Evolutionary conservation across 2,113 vertebrate species (phyloP).

Genomic region (Gymnobelideus leadbeateri): DNA sequence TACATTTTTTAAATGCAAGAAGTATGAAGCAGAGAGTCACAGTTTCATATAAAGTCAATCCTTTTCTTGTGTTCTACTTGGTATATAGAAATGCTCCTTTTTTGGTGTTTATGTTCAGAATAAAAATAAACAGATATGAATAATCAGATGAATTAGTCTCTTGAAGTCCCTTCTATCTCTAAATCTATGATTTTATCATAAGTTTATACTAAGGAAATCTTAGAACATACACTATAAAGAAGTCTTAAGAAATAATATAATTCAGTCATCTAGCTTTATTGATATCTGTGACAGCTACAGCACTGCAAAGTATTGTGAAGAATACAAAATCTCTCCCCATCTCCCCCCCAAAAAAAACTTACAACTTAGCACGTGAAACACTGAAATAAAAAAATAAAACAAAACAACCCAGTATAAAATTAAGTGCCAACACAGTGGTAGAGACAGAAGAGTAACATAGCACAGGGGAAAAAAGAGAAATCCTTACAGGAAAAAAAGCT

Average conservation of each 20-base stretch:
- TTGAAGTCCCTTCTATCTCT: background rate
- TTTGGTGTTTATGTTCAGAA: background rate
- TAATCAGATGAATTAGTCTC: too few species aligned
- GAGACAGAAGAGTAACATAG: background rate
- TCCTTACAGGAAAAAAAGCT: background rate
- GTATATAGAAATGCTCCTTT: background rate
- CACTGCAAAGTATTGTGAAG: background rate
- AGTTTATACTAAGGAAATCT: constrained; percentile 4
- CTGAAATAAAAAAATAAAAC: constrained; percentile 5
- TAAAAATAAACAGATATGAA: background rate
- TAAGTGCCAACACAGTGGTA: background rate
- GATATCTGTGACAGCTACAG: background rate
- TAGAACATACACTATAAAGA: constrained; percentile 27
- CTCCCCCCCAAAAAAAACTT: background rate
- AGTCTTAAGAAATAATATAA: constrained; percentile 17
- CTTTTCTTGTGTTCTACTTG: background rate
- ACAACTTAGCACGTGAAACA: background rate
- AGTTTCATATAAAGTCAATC: too few species aligned
- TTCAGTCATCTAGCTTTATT: background rate
- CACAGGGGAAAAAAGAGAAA: background rate
- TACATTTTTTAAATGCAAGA: too few species aligned
- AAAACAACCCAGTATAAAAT: background rate
- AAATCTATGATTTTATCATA: background rate
- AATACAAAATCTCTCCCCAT: background rate
- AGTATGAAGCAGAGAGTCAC: too few species aligned